Conservation (phyloP, 92 coral and sea anemone species). For the Heteractis magnifica region DNA sequence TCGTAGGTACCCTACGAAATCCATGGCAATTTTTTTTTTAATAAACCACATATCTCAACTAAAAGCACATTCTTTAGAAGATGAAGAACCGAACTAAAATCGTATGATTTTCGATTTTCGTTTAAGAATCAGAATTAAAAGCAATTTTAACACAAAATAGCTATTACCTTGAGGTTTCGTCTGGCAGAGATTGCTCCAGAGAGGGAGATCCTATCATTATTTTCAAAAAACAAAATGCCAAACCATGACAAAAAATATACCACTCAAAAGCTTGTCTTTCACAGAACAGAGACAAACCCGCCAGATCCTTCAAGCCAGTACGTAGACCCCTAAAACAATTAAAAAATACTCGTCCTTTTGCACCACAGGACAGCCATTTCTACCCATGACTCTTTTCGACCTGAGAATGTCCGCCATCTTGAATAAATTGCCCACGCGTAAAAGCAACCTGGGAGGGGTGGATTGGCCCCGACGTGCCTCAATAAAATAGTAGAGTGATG, state of each 20-base stretch:
- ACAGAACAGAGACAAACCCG: neutral
- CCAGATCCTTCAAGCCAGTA: neutral
- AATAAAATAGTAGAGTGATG: no score
- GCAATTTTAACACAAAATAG: slow-evolving; percentile 4
- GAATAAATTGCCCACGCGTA: slow-evolving; percentile 2
- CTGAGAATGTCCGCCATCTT: slow-evolving; percentile 10
- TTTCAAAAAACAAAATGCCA: neutral
- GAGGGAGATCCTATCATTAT: neutral
- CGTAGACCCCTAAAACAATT: neutral
- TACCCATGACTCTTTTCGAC: neutral
- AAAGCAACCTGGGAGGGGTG: slow-evolving; percentile 14
- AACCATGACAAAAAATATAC: slow-evolving; percentile 3
- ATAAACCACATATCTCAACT: neutral
- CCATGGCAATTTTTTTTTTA: slow-evolving; percentile 3
- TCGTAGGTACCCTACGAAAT: slow-evolving; percentile 7
- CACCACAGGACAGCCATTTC: slow-evolving; percentile 2
- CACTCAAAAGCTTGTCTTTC: neutral
- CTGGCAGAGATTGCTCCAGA: slow-evolving; percentile 1
- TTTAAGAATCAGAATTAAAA: neutral
- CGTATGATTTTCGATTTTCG: slow-evolving; percentile 7
- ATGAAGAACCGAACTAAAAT: slow-evolving; percentile 9
- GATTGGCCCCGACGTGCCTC: slow-evolving; percentile 9
- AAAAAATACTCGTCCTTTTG: neutral
- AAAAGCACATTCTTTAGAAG: neutral
- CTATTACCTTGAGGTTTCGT: neutral